Evolutionary conservation across 2,113 vertebrate genomes (phyloP), one percentile per base, ranked within the genome.

Genomic region (Ageneiosus marmoratus): DNA sequence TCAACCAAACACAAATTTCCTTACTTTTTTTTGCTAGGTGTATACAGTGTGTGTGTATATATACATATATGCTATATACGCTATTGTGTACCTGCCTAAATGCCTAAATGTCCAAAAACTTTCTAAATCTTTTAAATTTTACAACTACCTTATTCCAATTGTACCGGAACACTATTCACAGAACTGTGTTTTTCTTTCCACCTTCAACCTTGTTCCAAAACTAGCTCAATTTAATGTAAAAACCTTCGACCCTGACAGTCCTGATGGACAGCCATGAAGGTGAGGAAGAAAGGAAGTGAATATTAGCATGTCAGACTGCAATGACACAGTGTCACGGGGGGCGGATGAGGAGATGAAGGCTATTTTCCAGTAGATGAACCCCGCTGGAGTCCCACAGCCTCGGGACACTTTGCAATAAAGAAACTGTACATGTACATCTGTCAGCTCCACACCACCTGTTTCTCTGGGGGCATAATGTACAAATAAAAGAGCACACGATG

Each of bases 351-450:
- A 82, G 83, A 87, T 85, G 55, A 84, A 87, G 73, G 84, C 84
- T 82, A 89, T 87, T 90, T 88, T 89, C 70, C 76, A 85, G 63
- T 77, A 70, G 83, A 87, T 87, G 87, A 82, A 87, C 90, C 88
- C 83, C 69, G 8, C 62, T 77, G 74, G 80, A 41, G 55, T 83
- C 82, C 53, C n/a, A n/a, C 72, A 81, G 70, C 82, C 80, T 48
- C 44, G 2, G 29, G 84, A 84, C 83, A 86, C 83, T 86, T 65
- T 69, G 34, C 83, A 80, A 83, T 76, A 82, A 86, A 83, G 34
- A 70, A 24, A 24, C 15, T 29, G 44, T 46, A 62, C 34, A 6
- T 27, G 16, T 48, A 60, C 29, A 58, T 72, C 29, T 60, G 60
- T 69, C 62, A 44, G 12, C 27, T 13, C 55, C 20, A 29, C 15